Evolutionary conservation across 2,888 invertebrate species (phyloP), one percentile per base, ranked within the genome.

Genomic region (Psococerastis gibbosa): DNA sequence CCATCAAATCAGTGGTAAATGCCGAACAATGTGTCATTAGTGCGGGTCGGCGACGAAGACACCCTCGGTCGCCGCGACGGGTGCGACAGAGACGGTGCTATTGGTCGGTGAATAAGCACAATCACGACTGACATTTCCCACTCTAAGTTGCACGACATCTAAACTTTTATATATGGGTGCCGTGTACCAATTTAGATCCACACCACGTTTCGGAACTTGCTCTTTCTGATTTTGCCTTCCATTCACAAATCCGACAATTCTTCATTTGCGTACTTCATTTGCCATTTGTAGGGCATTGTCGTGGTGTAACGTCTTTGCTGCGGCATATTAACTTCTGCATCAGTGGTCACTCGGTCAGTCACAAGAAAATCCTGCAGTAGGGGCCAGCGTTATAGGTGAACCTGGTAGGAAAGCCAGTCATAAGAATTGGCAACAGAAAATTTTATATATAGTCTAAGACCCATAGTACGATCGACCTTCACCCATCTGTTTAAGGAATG

Each of bases 261-360:
- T 64, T 64, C 64, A 64, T 65, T 64, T 64, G 64, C 64, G 63
- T 65, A 65, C 64, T 64, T 63, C 63, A 64, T 63, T 63, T 64
- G 64, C 63, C 64, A 64, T 64, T 65, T 65, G 64, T 60, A 55
- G 54, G 50, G 62, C 61, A 65, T 65, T 65, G 65, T 65, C 27
- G 27, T 27, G 27, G 27, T 31, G 31, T 11, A n/a, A n/a, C 31
- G 31, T n/a, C 31, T 31, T 31, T n/a, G n/a, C 31, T 31, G 31
- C n/a, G 9, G n/a, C 31, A 31, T 11, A 31, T 11, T n/a, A 31
- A 31, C n/a, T 31, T 31, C n/a, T n/a, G 31, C 9, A 31, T 31
- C 9, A 31, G 9, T 31, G 31, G 31, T n/a, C 31, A 31, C 31
- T 31, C 9, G n/a, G n/a, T 31, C n/a, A 9, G 9, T 31, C n/a